phyloP scores from a whole-genome alignment of 1,140 invertebrate species.

The Cheumatopsyche charites region DNA sequence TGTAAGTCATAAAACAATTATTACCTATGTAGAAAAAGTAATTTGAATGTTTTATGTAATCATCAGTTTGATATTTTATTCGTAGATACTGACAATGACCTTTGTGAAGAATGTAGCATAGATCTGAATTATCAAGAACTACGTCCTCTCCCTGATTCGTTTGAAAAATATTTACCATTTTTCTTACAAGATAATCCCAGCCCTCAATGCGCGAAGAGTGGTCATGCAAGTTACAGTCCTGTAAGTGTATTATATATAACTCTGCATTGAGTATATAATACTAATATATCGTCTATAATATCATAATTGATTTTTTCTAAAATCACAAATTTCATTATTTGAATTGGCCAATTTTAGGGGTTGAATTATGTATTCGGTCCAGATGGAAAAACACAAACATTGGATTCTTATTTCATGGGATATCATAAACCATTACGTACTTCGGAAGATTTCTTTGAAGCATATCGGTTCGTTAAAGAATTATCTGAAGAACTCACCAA shows the following conservation, averaged over 20 bases:
- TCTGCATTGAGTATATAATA: no score
- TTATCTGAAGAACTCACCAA: slow-evolving; percentile 78
- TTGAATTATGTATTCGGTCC: slow-evolving; percentile 68
- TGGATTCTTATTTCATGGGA: slow-evolving; percentile 85
- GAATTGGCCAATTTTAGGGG: no score
- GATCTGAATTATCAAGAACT: slow-evolving; percentile 54
- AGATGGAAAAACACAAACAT: slow-evolving; percentile 60
- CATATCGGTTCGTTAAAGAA: slow-evolving; percentile 74
- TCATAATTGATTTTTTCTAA: background rate
- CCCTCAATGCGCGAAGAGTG: slow-evolving; percentile 77
- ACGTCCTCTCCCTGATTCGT: slow-evolving; percentile 64
- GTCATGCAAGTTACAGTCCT: slow-evolving; percentile 71
- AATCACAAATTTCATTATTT: no score
- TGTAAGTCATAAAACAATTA: slow-evolving; percentile 48
- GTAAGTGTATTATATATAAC: no score
- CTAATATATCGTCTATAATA: no score
- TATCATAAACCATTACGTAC: slow-evolving; percentile 84
- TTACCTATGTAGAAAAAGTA: background rate
- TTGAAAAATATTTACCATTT: slow-evolving; percentile 76
- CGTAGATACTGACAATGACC: slow-evolving; percentile 38
- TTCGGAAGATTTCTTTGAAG: slow-evolving; percentile 81
- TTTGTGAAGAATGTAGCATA: slow-evolving; percentile 57
- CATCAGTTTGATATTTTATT: no score
- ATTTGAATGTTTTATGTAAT: no score
- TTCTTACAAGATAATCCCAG: slow-evolving; percentile 86